phyloP scores from a whole-genome alignment of 2,888 invertebrate genomes.

The Acholoe squamosa region DNA sequence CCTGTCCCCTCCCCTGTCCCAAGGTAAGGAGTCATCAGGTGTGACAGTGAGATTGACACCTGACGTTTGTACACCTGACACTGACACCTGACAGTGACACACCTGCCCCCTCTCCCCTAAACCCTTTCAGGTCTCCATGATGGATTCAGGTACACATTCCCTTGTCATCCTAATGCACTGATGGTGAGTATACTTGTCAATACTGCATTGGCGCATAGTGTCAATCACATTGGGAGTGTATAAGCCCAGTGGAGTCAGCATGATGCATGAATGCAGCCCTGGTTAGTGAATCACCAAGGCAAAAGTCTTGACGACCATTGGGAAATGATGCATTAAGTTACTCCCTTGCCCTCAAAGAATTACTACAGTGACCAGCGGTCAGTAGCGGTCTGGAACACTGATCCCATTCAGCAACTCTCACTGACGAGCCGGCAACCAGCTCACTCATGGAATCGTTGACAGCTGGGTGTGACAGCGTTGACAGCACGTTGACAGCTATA shows the following conservation, averaged over 20 bases:
- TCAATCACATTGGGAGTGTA: too few relatives aligned
- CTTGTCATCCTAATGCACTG: too few relatives aligned
- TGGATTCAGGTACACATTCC: too few relatives aligned
- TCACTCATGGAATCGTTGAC: conserved; percentile 44
- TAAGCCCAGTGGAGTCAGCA: too few relatives aligned
- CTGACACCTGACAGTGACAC: neutral
- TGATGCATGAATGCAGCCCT: too few relatives aligned
- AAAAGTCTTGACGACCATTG: too few relatives aligned
- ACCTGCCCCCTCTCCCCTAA: too few relatives aligned
- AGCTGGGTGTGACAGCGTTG: conserved; percentile 32
- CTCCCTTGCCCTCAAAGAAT: neutral
- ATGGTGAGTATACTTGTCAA: too few relatives aligned
- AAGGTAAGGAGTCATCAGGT: conserved; percentile 8
- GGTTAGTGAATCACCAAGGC: too few relatives aligned
- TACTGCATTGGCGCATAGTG: too few relatives aligned
- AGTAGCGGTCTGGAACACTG: conserved; percentile 52
- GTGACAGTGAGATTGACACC: neutral
- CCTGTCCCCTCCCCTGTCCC: neutral
- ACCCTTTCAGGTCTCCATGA: too few relatives aligned
- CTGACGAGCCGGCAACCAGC: conserved; percentile 44
- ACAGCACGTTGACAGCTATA: conserved; percentile 43
- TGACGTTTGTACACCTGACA: neutral
- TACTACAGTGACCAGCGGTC: conserved; percentile 7
- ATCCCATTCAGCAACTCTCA: conserved; percentile 22
- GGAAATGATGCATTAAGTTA: too few relatives aligned